phyloP scores from a whole-genome alignment of 2,113 vertebrate species.

The Daphoenositta chrysoptera region DNA sequence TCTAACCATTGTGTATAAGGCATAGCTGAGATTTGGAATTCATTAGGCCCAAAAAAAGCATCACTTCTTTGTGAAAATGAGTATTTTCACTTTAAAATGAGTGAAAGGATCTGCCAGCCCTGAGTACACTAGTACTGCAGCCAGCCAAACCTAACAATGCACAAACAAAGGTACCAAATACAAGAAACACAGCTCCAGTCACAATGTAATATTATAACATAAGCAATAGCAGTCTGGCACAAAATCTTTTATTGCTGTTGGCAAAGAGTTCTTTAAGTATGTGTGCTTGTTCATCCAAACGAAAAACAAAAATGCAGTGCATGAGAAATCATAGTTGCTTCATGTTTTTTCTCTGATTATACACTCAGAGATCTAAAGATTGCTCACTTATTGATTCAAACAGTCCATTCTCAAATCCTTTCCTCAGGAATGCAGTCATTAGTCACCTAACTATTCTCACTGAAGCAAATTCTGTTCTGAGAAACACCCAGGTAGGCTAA shows the following conservation, averaged over 20 bases:
- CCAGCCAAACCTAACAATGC: constrained; percentile 5
- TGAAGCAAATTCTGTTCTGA: background rate
- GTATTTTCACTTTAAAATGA: background rate
- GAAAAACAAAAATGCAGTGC: background rate
- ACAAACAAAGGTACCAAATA: background rate
- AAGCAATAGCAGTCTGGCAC: constrained; percentile 27
- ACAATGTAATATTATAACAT: background rate
- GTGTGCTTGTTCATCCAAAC: background rate
- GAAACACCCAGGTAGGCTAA: background rate
- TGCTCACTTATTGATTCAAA: background rate
- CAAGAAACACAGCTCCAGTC: background rate
- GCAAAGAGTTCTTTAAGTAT: constrained; percentile 1
- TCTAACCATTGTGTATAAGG: background rate
- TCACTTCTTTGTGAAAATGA: background rate
- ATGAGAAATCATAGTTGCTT: background rate
- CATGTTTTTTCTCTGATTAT: background rate
- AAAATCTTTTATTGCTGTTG: constrained; percentile 34
- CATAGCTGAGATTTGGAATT: background rate
- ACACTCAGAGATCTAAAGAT: background rate
- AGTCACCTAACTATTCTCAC: background rate
- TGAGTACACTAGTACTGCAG: background rate
- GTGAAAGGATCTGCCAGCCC: constrained; percentile 11
- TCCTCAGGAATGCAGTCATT: background rate
- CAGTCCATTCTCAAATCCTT: background rate
- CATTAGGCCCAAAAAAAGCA: background rate